These are phyloP conservation scores for Teleiodes luculella DNA, from an alignment of 2,888 invertebrate genomes.

Conservation along the genomic window DNA sequence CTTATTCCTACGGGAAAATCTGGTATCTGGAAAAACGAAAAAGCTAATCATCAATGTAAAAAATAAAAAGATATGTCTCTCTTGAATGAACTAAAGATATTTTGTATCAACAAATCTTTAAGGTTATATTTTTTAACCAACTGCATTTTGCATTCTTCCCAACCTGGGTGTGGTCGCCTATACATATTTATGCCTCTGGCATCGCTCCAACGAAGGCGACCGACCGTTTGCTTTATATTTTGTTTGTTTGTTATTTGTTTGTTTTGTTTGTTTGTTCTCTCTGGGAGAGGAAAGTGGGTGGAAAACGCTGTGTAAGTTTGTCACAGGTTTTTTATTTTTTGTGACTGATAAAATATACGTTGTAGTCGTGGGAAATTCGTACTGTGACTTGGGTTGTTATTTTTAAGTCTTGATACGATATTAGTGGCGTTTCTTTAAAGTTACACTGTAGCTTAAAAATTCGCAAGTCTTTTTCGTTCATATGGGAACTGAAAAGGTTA, in stretches of 20 bases:
- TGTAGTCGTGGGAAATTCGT: too few species aligned
- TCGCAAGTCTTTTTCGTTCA: too few species aligned
- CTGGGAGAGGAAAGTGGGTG: constrained; percentile 3
- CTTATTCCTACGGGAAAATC: too few species aligned
- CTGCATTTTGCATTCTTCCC: constrained; percentile 1
- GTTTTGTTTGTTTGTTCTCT: neutral
- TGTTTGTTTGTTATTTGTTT: constrained; percentile 12
- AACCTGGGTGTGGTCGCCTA: constrained; percentile 9
- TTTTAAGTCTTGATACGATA: too few species aligned
- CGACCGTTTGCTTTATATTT: constrained; percentile 1
- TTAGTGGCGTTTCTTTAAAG: too few species aligned
- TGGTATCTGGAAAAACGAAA: too few species aligned
- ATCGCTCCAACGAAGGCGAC: constrained; percentile 10
- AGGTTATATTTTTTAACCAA: neutral
- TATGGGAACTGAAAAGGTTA: too few species aligned
- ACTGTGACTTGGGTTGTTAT: too few species aligned
- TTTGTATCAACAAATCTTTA: neutral
- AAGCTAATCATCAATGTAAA: too few species aligned
- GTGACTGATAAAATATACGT: neutral
- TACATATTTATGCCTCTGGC: constrained; percentile 13
- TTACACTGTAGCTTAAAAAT: too few species aligned
- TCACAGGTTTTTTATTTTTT: neutral
- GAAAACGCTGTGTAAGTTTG: constrained; percentile 8
- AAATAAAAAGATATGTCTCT: too few species aligned
- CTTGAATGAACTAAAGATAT: too few species aligned